Base-by-base conservation (phyloP, 2,888 invertebrate genomes). In the Agrochola litura region DNA sequence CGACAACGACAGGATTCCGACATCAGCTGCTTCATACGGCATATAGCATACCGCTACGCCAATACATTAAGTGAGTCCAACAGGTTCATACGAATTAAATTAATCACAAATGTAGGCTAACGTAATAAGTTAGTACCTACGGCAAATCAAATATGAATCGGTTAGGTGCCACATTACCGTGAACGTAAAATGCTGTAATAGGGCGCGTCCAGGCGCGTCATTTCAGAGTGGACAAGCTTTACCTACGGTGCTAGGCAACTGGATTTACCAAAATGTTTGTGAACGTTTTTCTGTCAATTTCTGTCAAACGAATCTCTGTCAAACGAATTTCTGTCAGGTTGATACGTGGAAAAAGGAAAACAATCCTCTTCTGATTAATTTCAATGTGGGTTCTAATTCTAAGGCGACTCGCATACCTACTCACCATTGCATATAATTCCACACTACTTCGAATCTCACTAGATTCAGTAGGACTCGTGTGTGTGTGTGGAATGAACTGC, bases 1-100 rank as follows among this genome's bases (percentile, higher is more conserved):
- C 77, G 79, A 3, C 94, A 94, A 79, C 90, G 95, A 14, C 95
- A 95, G 82, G 93, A 95, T 74, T 95, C 95, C 0, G 96, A 96
- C 73, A n/a, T 95, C 6, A 93, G 93, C 85, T 95, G 95, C 86
- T 93, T 96, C 79, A 81, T 95, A 30, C 93, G 95, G 0, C 94
- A 95, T 73, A 78, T 96, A 12, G 94, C 94, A 19, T 92, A 88
- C 76, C 89, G 88, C 56, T 96, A 94, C 79, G 92, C 92, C 6
- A 89, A 89, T 78, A 92, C 92, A 6, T 88, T 96, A 46, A 93
- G 96, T 96, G 74, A 68, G 68, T 68, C 16, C 58, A 6, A 58
- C 56, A n/a, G 10, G 16, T 37, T 37, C 10, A 52, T 68, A 60
- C 10, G 10, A 41, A 60, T 41, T 4, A 37, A 37, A n/a, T 30